Evolutionary conservation across 2,888 invertebrate species (phyloP).

Genomic region (Amphipoea lucens): DNA sequence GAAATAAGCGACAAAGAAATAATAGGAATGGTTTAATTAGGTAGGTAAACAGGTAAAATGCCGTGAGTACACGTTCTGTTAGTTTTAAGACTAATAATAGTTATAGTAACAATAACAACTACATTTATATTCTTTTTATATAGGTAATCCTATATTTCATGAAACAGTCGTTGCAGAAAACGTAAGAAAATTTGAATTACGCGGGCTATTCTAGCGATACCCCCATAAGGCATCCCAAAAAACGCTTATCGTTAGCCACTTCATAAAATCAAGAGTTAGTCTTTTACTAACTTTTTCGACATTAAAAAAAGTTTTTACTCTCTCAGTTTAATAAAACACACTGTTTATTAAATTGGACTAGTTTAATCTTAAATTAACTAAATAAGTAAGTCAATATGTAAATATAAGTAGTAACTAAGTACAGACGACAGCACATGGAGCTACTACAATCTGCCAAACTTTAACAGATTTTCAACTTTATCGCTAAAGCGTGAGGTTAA

Average conservation of each 20-base stretch:
- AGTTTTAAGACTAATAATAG: neutral
- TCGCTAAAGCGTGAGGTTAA: no score
- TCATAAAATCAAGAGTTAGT: neutral
- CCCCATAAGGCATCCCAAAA: neutral
- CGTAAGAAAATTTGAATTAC: no score
- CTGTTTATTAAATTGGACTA: neutral
- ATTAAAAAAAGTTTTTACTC: neutral
- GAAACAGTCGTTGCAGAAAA: no score
- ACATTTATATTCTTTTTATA: no score
- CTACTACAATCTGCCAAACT: no score
- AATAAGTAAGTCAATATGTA: neutral
- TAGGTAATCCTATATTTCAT: no score
- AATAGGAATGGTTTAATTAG: neutral
- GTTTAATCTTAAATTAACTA: neutral
- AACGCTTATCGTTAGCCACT: neutral
- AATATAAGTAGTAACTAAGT: constrained; percentile 3
- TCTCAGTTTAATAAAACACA: neutral
- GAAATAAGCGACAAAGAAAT: neutral
- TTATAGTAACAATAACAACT: no score
- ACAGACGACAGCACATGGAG: no score
- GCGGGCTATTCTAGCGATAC: no score
- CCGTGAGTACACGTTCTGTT: neutral
- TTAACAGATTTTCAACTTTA: no score
- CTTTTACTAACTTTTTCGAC: neutral
- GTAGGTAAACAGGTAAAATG: neutral